phyloP scores from a whole-genome alignment of 1,140 invertebrate species.

The Ostrea edulis region DNA sequence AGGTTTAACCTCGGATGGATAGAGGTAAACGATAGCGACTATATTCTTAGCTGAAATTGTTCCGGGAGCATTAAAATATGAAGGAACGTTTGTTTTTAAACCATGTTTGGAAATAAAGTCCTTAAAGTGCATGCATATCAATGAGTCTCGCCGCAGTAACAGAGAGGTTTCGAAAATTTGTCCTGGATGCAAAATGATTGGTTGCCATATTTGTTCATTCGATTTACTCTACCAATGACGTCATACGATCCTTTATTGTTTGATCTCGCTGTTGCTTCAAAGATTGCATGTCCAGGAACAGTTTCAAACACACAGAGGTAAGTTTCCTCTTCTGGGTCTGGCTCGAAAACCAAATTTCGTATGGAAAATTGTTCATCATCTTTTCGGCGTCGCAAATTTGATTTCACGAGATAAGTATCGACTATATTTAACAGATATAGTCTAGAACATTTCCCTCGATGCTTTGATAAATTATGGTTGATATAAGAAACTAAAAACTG shows the following conservation, averaged over 20 bases:
- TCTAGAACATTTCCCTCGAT: too few relatives aligned
- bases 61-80: too few relatives aligned
- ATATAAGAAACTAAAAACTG: too few relatives aligned
- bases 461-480: too few relatives aligned
- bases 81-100: too few relatives aligned
- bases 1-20: too few relatives aligned
- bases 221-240: constrained; percentile 40
- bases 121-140: too few relatives aligned
- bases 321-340: too few relatives aligned
- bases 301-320: constrained; percentile 52
- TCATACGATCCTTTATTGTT: neutral
- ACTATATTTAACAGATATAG: too few relatives aligned
- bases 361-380: constrained; percentile 57
- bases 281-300: constrained; percentile 49
- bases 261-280: constrained; percentile 80
- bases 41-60: too few relatives aligned
- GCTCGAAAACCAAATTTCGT: constrained; percentile 62
- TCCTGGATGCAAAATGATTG: constrained; percentile 50
- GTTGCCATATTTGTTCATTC: constrained; percentile 51
- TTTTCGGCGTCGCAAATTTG: constrained; percentile 46
- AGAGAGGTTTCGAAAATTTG: constrained; percentile 39
- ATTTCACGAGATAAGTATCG: constrained; percentile 44
- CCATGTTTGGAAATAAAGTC: too few relatives aligned
- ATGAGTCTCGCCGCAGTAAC: neutral
- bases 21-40: too few relatives aligned